Evolutionary conservation across 2,113 vertebrate species (phyloP).

Genomic region (Climacteris rufus): DNA sequence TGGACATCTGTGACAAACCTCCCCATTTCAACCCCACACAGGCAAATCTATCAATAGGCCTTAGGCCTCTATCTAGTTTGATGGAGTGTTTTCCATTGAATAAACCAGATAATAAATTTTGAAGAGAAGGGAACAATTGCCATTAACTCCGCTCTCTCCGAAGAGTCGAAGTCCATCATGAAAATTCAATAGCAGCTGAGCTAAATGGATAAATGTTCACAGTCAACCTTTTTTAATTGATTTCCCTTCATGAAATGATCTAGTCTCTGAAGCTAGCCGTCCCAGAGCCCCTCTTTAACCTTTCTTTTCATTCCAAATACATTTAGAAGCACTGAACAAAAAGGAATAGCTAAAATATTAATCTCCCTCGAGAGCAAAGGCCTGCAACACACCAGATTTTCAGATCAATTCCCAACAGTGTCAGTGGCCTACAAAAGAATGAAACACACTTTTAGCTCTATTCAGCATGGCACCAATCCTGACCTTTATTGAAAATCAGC

Average conservation of each 20-base stretch:
- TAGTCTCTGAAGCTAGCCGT: slow-evolving; percentile 86
- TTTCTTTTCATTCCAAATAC: slow-evolving; percentile 85
- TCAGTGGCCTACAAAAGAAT: slow-evolving; percentile 79
- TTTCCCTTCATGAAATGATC: slow-evolving; percentile 98
- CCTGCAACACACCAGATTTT: slow-evolving; percentile 80
- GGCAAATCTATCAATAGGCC: slow-evolving; percentile 96
- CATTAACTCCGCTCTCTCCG: slow-evolving; percentile 96
- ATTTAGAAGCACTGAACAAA: slow-evolving; percentile 82
- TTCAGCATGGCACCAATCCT: slow-evolving; percentile 76
- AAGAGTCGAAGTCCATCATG: slow-evolving; percentile 97
- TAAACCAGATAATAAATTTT: slow-evolving; percentile 98
- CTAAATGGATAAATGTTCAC: slow-evolving; percentile 99
- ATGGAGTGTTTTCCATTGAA: slow-evolving; percentile 99
- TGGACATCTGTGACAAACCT: slow-evolving; percentile 98
- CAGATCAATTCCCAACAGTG: slow-evolving; percentile 85
- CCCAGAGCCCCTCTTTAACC: slow-evolving; percentile 87
- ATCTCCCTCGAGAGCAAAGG: slow-evolving; percentile 83
- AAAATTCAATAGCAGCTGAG: slow-evolving; percentile 98
- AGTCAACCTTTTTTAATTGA: slow-evolving; percentile 98
- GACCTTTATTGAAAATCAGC: slow-evolving; percentile 82
- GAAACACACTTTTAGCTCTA: slow-evolving; percentile 79
- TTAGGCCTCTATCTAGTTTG: slow-evolving; percentile 93
- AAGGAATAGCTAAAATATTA: slow-evolving; percentile 86
- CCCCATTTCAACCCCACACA: slow-evolving; percentile 89
- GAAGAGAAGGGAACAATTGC: slow-evolving; percentile 95